Conservation (phyloP, 2,888 invertebrate genomes). For the Dasypogon diadema region DNA sequence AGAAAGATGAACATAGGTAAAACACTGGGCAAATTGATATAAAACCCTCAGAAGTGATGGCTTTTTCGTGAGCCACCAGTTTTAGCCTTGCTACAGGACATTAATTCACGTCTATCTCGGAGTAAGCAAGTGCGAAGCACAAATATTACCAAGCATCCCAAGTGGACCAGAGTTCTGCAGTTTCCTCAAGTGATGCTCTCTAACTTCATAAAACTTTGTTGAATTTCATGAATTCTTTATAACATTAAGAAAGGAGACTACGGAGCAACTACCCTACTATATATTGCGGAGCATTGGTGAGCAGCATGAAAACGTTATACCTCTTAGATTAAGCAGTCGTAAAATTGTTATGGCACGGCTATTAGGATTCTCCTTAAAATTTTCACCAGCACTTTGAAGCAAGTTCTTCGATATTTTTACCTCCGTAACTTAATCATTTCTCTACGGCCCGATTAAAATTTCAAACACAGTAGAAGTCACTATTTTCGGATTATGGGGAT, state of each 20-base stretch:
- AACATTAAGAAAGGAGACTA: neutral
- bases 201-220: slow-evolving; percentile 16
- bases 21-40: neutral
- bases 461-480: neutral
- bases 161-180: neutral
- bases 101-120: neutral
- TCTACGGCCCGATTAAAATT: neutral
- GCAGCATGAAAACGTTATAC: too few species aligned
- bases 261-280: neutral
- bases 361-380: neutral
- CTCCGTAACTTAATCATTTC: slow-evolving; percentile 1
- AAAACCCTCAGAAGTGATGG: neutral
- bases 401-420: neutral
- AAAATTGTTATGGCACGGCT: slow-evolving; percentile 10
- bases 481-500: neutral
- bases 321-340: slow-evolving; percentile 2
- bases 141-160: neutral
- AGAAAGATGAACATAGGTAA: neutral
- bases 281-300: too few species aligned
- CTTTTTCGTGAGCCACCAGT: neutral
- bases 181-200: neutral
- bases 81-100: neutral
- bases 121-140: neutral
- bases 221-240: slow-evolving; percentile 14
- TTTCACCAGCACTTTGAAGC: neutral